Percentiles rank a stretch among this genome's conserved stretches.
Conservation (phyloP, 2,888 invertebrate species). For the Halictus ligatus region DNA sequence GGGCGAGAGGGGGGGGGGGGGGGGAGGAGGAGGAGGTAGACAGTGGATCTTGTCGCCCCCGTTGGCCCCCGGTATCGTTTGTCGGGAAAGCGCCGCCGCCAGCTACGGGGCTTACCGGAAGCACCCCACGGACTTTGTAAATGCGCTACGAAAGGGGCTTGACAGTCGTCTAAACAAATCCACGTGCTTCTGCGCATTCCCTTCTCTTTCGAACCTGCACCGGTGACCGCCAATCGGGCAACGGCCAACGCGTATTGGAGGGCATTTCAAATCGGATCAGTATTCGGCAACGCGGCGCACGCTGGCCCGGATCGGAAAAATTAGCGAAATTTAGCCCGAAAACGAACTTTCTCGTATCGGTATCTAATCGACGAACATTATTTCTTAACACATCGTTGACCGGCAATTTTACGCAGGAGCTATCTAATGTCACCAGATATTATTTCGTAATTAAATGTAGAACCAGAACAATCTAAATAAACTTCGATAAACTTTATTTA, state of each 20-base stretch:
- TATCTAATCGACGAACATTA: no score
- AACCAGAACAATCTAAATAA: no score
- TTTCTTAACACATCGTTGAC: no score
- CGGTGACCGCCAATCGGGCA: constrained; percentile 54
- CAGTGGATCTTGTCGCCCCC: constrained; percentile 67
- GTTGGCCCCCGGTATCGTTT: constrained; percentile 68
- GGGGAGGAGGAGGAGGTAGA: constrained; percentile 35
- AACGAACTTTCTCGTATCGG: no score
- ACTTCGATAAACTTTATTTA: no score
- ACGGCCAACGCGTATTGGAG: constrained; percentile 36
- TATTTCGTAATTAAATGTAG: no score
- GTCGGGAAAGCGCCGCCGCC: constrained; percentile 71
- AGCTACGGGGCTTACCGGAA: constrained; percentile 78
- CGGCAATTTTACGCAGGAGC: no score
- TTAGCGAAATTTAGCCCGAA: no score
- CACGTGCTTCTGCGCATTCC: constrained; percentile 75
- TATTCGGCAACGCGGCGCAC: no score
- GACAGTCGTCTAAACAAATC: constrained; percentile 76
- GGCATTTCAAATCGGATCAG: constrained; percentile 57
- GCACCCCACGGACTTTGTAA: constrained; percentile 78
- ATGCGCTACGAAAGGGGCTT: constrained; percentile 68
- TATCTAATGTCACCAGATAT: no score
- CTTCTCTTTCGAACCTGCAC: constrained; percentile 41
- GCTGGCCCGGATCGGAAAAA: no score
- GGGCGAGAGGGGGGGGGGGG: neutral